Conservation (phyloP, 1,140 invertebrate species). For the Pemphigus obesinymphae region DNA sequence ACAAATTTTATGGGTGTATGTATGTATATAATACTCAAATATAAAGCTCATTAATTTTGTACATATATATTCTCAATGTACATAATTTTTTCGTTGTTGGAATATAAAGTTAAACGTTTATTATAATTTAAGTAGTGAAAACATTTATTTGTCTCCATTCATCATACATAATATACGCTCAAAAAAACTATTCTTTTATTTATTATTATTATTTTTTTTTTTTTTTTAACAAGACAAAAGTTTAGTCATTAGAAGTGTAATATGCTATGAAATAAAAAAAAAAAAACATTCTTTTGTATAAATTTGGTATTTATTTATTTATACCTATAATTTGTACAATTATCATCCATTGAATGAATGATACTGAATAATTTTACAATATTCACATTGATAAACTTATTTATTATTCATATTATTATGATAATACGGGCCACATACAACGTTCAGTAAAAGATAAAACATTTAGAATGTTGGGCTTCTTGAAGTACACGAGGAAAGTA, state of each 20-base stretch:
- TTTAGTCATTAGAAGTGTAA: not conserved
- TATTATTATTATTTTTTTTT: not conserved
- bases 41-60: not conserved
- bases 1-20: too few species aligned
- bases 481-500: not conserved
- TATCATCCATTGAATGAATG: not conserved
- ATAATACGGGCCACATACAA: constrained; percentile 10
- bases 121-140: not conserved
- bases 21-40: not conserved
- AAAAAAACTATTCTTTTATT: constrained; percentile 11
- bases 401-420: not conserved
- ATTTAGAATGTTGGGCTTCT: not conserved
- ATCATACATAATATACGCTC: not conserved
- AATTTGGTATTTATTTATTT: not conserved
- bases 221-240: not conserved
- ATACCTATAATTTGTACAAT: not conserved
- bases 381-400: not conserved
- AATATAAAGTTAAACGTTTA: not conserved
- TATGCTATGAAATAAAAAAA: constrained; percentile 6
- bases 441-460: constrained; percentile 21
- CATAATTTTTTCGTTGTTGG: not conserved
- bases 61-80: not conserved
- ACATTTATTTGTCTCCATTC: not conserved
- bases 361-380: not conserved
- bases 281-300: not conserved